Percentiles rank a stretch among this genome's conserved stretches.
These are phyloP conservation scores for Rhinoptilus africanus DNA, from an alignment of 2,113 vertebrate genomes.

Conservation along the genomic window DNA sequence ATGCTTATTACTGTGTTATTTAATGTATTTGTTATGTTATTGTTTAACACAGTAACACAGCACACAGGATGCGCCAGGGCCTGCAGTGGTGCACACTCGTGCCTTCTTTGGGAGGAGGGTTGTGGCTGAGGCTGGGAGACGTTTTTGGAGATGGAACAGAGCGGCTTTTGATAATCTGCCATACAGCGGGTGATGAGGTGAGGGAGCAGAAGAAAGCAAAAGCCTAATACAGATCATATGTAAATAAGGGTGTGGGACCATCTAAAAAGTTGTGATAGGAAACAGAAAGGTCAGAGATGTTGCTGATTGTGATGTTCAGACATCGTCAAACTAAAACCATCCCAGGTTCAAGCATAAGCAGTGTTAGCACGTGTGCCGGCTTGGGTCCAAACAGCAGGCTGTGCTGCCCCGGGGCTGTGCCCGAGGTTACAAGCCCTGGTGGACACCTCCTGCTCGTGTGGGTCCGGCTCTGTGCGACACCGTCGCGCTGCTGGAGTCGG, in stretches of 20 bases:
- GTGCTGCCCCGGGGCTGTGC: background rate
- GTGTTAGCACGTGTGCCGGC: background rate
- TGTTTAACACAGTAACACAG: background rate
- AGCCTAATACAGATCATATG: background rate
- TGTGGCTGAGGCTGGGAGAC: background rate
- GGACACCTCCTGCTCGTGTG: background rate
- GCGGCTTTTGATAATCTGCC: background rate
- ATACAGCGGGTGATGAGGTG: background rate
- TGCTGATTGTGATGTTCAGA: background rate
- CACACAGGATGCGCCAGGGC: background rate
- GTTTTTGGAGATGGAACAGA: background rate
- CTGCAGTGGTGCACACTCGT: background rate
- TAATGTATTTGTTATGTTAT: conserved; percentile 17
- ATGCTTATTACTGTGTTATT: conserved; percentile 16
- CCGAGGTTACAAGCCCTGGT: background rate
- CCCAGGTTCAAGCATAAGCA: background rate
- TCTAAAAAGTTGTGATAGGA: background rate
- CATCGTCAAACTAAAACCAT: background rate
- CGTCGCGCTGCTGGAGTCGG: background rate
- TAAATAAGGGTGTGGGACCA: background rate
- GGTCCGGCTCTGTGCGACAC: background rate
- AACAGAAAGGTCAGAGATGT: background rate
- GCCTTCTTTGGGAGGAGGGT: background rate
- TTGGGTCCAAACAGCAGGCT: background rate
- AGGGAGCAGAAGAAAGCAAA: background rate